A percentile compares a stretch with the other conserved stretches of the same genome.
phyloP scores from a whole-genome alignment of 2,113 vertebrate genomes.

The Nycticorax nycticorax region DNA sequence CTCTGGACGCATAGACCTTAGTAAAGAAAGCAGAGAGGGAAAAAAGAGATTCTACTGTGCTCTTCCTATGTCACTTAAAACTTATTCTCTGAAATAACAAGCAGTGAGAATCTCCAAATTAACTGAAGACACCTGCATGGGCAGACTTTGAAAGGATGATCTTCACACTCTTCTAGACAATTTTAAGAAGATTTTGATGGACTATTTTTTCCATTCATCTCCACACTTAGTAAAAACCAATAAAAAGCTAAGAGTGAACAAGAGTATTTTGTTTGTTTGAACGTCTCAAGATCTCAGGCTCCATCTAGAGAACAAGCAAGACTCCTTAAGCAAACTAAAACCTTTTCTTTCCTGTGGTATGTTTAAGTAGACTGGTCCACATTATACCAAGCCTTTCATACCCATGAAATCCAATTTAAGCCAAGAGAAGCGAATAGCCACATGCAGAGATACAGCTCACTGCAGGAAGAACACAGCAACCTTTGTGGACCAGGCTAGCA shows the following conservation, averaged over 20 bases:
- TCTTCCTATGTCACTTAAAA: not conserved
- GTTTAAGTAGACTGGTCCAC: not conserved
- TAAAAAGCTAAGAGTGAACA: not conserved
- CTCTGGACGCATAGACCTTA: not conserved
- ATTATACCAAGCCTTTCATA: not conserved
- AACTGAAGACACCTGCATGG: not conserved
- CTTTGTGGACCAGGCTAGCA: not conserved
- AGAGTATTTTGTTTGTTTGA: not conserved
- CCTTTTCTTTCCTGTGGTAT: not conserved
- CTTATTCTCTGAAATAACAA: not conserved
- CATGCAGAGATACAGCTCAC: not conserved
- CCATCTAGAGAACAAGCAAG: not conserved
- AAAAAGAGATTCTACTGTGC: not conserved
- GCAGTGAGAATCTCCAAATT: not conserved
- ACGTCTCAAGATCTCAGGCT: rapidly evolving
- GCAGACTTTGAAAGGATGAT: not conserved
- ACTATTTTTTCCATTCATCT: not conserved
- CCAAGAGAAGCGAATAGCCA: not conserved
- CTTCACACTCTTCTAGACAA: not conserved
- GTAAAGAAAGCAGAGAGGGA: not conserved
- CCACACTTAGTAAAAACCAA: not conserved
- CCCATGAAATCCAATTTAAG: not conserved
- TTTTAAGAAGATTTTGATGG: not conserved
- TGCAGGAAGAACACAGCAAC: not conserved
- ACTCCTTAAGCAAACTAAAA: not conserved